Percentiles rank a stretch among this genome's conserved stretches.
Conservation (phyloP, 2,888 invertebrate species). For the Leucophenga montana region DNA sequence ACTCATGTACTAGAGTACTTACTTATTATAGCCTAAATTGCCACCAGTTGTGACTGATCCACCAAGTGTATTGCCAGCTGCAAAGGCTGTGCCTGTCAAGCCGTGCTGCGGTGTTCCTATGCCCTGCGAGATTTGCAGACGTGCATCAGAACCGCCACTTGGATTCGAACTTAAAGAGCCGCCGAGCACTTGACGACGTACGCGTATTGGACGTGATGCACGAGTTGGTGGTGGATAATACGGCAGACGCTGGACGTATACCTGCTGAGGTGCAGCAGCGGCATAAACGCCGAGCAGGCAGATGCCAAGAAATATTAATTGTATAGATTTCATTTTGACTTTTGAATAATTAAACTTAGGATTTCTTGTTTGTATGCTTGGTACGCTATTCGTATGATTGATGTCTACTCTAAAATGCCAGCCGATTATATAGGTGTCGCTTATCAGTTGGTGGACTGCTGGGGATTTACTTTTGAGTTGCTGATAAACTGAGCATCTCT, state of each 20-base stretch:
- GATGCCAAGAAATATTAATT: neutral
- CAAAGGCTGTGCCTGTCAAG: constrained; percentile 51
- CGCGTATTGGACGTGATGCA: neutral
- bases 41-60: constrained; percentile 39
- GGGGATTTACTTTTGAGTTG: no score
- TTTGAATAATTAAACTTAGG: neutral
- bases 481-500: no score
- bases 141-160: constrained; percentile 61
- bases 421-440: no score
- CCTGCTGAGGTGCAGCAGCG: neutral
- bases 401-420: no score
- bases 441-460: no score
- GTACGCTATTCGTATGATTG: no score
- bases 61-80: constrained; percentile 51
- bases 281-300: constrained; percentile 42
- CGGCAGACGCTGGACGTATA: no score
- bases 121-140: constrained; percentile 43
- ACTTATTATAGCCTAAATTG: constrained; percentile 30
- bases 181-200: constrained; percentile 39
- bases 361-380: no score
- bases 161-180: constrained; percentile 60
- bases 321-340: neutral
- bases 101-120: constrained; percentile 49
- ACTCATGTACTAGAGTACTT: neutral
- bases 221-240: constrained; percentile 24